Evolutionary conservation across 2,797 vertebrate genomes (phyloP), one percentile per base, ranked within the genome.

Genomic region (Danionella dracula): DNA sequence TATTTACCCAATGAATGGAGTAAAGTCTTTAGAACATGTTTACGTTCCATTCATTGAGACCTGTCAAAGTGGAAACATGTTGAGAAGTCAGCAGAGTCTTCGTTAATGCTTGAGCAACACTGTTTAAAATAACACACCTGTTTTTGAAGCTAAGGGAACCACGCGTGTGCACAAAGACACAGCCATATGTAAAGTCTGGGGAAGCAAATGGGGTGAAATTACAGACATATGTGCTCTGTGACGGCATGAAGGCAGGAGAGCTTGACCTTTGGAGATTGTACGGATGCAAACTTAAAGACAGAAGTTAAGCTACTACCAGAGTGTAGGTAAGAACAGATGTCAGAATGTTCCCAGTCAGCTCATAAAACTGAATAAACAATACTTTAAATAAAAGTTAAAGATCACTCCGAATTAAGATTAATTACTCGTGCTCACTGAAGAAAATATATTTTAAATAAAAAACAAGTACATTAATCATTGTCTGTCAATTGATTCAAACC

Each of bases 111-210:
- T 71, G 49, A 76, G 35, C 64, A 66, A 59, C 68, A 37, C 50
- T 76, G 68, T 76, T 71, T 71, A 66, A 68, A 51, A 45, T 57
- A 58, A 40, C 73, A 76, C 73, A 78, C 76, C 76, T 78, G 73
- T 54, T 74, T 75, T 73, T 64, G n/a, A 66, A 71, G 60, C 67
- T 45, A 60, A 66, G 55, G 6, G 44, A 44, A 27, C 34, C 17
- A 63, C 31, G 55, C 38, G 46, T 62, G 23, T 21, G 56, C 66
- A 46, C 4, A 31, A 58, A 8, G 59, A 7, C 61, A n/a, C 41
- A 69, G 53, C 61, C 16, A 64, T 56, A 48, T 16, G 11, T 32
- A 37, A 48, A 20, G 41, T 71, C 64, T 38, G 53, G 38, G 37
- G 57, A 71, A 58, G 42, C 61, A 69, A 63, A 66, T 37, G 45